phyloP scores from a whole-genome alignment of 2,888 invertebrate species.

The Stenolophus ochropezus region DNA sequence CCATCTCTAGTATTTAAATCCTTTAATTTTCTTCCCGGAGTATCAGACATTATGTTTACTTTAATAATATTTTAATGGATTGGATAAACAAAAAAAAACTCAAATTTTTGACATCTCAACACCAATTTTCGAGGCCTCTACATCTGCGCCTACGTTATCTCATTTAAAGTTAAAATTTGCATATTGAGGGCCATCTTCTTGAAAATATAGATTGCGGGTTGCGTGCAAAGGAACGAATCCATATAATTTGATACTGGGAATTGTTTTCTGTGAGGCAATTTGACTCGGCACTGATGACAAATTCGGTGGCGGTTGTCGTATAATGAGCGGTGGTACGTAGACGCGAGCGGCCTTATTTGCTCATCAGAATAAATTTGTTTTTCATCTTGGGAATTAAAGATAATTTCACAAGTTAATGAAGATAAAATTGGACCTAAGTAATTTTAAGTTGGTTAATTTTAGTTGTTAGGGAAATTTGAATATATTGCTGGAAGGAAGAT shows the following conservation, averaged over 20 bases:
- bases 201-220: slow-evolving; percentile 1
- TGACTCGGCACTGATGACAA: slow-evolving; percentile 16
- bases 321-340: neutral
- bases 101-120: no score
- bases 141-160: no score
- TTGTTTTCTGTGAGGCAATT: slow-evolving; percentile 40
- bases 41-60: no score
- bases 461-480: slow-evolving; percentile 7
- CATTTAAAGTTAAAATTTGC: neutral
- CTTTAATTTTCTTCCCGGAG: no score
- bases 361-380: slow-evolving; percentile 39
- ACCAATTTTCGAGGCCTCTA: no score
- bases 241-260: slow-evolving; percentile 42
- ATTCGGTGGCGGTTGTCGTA: slow-evolving; percentile 23
- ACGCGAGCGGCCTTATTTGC: slow-evolving; percentile 3
- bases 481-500: neutral
- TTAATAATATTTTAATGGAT: no score
- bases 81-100: no score
- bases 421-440: slow-evolving; percentile 35
- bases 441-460: slow-evolving; percentile 22
- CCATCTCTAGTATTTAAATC: no score
- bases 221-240: slow-evolving; percentile 19
- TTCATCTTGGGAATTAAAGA: slow-evolving; percentile 30
- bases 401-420: slow-evolving; percentile 29
- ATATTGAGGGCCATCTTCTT: neutral